Percentiles rank a stretch among this genome's conserved stretches.
Conservation (phyloP, 2,113 vertebrate species). For the Colius striatus region DNA sequence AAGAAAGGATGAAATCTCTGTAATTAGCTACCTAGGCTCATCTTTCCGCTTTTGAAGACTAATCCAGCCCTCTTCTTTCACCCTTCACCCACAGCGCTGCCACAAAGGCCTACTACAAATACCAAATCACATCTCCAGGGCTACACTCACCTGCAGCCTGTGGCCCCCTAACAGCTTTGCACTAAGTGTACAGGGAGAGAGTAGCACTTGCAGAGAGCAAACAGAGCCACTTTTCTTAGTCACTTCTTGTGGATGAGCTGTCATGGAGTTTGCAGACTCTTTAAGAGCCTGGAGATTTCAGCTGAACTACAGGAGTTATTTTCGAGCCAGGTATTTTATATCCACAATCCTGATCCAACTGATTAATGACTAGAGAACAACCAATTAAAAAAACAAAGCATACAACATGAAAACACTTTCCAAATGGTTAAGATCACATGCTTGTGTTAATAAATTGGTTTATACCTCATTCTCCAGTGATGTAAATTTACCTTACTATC, state of each 20-base stretch:
- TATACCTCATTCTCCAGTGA: not conserved
- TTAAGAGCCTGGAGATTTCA: not conserved
- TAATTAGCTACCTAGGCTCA: constrained; percentile 28
- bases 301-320: not conserved
- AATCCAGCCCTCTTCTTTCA: not conserved
- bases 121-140: not conserved
- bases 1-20: constrained; percentile 38
- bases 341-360: not conserved
- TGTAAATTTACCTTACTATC: not conserved
- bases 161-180: not conserved
- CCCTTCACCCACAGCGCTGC: not conserved
- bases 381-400: not conserved
- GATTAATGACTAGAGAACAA: not conserved
- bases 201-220: not conserved
- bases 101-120: not conserved
- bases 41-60: constrained; percentile 29
- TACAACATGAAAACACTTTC: not conserved
- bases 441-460: not conserved
- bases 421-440: not conserved
- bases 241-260: not conserved
- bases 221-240: not conserved
- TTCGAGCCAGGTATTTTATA: not conserved
- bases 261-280: not conserved
- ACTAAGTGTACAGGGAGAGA: not conserved
- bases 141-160: not conserved